Evolutionary conservation across 2,888 invertebrate species (phyloP), one percentile per base, ranked within the genome.

Genomic region (Drosophila percnosoma): DNA sequence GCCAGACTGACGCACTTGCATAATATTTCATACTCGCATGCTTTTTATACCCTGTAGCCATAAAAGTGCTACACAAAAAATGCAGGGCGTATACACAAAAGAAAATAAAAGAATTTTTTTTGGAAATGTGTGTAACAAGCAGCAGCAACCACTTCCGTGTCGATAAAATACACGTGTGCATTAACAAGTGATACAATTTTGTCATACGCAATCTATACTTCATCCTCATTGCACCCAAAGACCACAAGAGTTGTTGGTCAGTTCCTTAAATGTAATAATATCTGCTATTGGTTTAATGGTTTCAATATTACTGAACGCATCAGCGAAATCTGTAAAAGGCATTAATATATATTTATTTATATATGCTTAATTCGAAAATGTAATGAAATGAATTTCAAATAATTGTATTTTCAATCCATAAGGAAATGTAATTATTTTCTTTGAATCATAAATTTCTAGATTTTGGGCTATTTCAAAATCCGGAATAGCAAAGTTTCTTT

Each of bases 21-120:
- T 78, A 83, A 78, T 83, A 78, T 83, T 78, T 78, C 78, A 83
- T 86, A 42, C 72, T 72, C 62, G 38, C 64, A 31, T 51, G 45
- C 57, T 49, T 27, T 65, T 73, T 60, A 73, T 73, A 73, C 73
- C 66, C 73, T 73, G 57, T 62, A 66, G 27, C 51, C 70, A 69
- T 59, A 54, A 48, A 59, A 53, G 18, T 29, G 27, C 13, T 27
- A 10, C 55, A 55, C 27, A 40, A 45, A 48, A 52, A 57, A 48
- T 59, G 18, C 33, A 21, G 34, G 36, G 24, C 34, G 15, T 33
- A 45, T 36, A 3, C n/a, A 11, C 3, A 54, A 36, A 24, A 36
- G 6, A 18, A 53, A 2, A 24, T 24, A 54, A 27, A 7, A 52
- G 36, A 63, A 55, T 6, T 8, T 24, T 7, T 21, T 36, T 24